Percentiles rank a stretch among this genome's conserved stretches.
phyloP scores from a whole-genome alignment of 2,113 vertebrate genomes.

The Scophthalmus maximus region DNA sequence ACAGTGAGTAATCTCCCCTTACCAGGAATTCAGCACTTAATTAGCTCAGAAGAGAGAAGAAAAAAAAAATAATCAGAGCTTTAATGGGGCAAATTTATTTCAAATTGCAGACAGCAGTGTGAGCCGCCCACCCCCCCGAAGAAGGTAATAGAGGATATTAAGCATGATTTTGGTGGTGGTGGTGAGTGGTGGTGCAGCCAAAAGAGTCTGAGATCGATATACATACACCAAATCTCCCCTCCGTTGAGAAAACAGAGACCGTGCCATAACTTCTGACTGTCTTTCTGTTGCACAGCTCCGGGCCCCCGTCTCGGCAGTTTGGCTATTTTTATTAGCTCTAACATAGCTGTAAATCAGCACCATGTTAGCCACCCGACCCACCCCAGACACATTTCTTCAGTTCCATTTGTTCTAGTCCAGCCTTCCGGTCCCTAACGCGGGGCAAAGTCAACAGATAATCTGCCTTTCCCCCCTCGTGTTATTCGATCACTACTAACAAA shows the following conservation, averaged over 20 bases:
- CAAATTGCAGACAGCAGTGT: conserved; percentile 62
- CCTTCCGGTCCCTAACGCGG: conserved; percentile 18
- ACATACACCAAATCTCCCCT: conserved; percentile 25
- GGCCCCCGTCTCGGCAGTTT: conserved; percentile 56
- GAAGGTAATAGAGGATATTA: conserved; percentile 49
- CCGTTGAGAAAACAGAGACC: conserved; percentile 34
- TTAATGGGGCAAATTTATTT: conserved; percentile 75
- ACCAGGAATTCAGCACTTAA: conserved; percentile 72
- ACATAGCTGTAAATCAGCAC: conserved; percentile 66
- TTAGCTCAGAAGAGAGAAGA: conserved; percentile 64
- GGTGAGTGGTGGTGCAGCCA: no score
- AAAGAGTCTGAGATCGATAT: conserved; percentile 19
- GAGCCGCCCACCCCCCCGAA: conserved; percentile 4
- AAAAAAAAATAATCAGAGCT: conserved; percentile 71
- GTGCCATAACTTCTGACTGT: conserved; percentile 38
- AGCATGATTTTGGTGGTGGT: conserved; percentile 19
- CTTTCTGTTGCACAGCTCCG: conserved; percentile 56
- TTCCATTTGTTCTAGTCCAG: conserved; percentile 38
- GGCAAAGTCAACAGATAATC: conserved; percentile 63
- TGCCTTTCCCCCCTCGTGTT: conserved; percentile 54
- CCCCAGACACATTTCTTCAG: conserved; percentile 22
- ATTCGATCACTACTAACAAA: conserved; percentile 73
- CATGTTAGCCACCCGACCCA: conserved; percentile 31
- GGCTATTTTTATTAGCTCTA: conserved; percentile 69
- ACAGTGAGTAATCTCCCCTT: conserved; percentile 64